Evolutionary conservation across 2,113 vertebrate genomes (phyloP).

Genomic region (Dicaeum eximium): DNA sequence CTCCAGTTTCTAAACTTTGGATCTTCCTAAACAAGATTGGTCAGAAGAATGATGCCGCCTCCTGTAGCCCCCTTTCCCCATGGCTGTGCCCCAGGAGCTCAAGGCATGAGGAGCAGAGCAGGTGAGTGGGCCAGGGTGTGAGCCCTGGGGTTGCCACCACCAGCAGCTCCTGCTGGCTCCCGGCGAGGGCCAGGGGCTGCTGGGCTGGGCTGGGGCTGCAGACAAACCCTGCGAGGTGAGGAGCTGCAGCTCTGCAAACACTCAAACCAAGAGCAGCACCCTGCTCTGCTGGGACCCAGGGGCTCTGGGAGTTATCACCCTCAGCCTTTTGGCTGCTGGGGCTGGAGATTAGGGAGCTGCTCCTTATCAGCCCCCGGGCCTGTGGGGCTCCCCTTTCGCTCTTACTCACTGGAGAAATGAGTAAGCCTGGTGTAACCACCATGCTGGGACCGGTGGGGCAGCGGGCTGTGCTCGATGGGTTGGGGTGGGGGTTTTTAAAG

Average conservation of each 20-base stretch:
- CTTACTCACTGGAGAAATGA: slow-evolving; percentile 32
- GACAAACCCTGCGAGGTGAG: not conserved
- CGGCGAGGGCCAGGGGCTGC: accelerated
- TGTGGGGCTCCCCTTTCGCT: not conserved
- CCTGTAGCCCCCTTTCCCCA: not conserved
- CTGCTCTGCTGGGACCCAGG: accelerated
- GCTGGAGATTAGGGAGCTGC: slow-evolving; percentile 51
- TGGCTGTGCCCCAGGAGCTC: not conserved
- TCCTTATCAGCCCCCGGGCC: not conserved
- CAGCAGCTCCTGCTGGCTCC: not conserved
- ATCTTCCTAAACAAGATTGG: not conserved
- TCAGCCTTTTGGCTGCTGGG: not conserved
- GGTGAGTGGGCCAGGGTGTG: accelerated
- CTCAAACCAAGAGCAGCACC: not conserved
- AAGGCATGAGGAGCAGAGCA: not conserved
- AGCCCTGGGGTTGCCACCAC: not conserved
- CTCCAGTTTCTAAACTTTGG: not conserved
- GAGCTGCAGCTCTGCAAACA: not conserved
- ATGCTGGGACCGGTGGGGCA: not conserved
- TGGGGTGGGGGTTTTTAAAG: not conserved
- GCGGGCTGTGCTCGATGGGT: not conserved
- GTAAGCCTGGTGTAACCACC: not conserved
- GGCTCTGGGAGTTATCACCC: not conserved
- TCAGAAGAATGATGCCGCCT: not conserved
- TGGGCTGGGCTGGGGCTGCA: not conserved